Evolutionary conservation across 2,797 vertebrate genomes (phyloP).

Genomic region (Petrocephalus schoutedeni): DNA sequence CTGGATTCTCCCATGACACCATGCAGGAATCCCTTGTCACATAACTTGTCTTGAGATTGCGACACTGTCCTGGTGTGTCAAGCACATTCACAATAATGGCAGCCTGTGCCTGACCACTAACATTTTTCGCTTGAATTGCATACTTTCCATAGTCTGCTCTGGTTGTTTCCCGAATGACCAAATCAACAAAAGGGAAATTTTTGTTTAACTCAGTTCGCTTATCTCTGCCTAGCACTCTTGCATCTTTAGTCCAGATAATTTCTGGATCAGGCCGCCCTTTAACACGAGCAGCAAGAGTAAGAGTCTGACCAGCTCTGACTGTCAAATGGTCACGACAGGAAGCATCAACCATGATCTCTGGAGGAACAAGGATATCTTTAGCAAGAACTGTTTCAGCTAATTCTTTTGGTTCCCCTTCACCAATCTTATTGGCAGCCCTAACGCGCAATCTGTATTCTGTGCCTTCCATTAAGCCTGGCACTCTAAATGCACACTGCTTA

Average conservation of each 20-base stretch:
- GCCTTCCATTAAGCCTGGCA: constrained; percentile 87
- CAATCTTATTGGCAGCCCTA: constrained; percentile 85
- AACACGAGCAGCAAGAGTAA: constrained; percentile 81
- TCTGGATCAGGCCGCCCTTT: constrained; percentile 96
- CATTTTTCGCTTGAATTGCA: constrained; percentile 89
- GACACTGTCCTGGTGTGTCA: constrained; percentile 87
- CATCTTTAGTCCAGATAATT: constrained; percentile 94
- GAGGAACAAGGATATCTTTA: constrained; percentile 93
- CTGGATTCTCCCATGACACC: constrained; percentile 93
- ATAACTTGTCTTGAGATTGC: constrained; percentile 83
- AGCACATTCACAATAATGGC: constrained; percentile 89
- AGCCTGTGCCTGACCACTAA: constrained; percentile 88
- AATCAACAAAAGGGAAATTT: constrained; percentile 81
- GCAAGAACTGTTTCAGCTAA: constrained; percentile 82
- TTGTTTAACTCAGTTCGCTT: constrained; percentile 75
- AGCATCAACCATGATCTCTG: constrained; percentile 84
- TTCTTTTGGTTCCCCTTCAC: constrained; percentile 94
- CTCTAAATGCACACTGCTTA: constrained; percentile 84
- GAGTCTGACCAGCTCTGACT: constrained; percentile 87
- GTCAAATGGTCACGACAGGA: constrained; percentile 88
- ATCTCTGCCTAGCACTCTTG: constrained; percentile 76
- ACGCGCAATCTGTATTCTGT: constrained; percentile 91
- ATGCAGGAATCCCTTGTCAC: constrained; percentile 90
- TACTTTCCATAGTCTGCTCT: constrained; percentile 95
- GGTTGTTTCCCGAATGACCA: constrained; percentile 79